Conservation (phyloP, 2,113 vertebrate species). For the Lampris incognitus region DNA sequence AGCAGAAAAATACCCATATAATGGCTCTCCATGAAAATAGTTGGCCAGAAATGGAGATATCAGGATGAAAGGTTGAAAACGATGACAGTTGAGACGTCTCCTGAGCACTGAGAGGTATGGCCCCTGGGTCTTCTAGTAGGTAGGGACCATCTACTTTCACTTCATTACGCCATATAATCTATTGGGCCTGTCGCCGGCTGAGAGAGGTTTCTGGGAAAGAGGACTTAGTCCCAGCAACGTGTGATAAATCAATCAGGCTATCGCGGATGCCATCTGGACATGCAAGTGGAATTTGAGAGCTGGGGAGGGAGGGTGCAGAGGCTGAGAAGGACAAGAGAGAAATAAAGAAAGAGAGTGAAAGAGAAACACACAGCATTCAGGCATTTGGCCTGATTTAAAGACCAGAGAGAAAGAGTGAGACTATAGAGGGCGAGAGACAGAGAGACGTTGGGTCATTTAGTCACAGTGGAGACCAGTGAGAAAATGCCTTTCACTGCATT, state of each 20-base stretch:
- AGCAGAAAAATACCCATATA: constrained; percentile 6
- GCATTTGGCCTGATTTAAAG: no score
- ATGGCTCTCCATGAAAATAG: constrained; percentile 22
- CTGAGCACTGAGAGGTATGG: neutral
- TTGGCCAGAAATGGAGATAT: constrained; percentile 11
- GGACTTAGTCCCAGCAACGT: constrained; percentile 20
- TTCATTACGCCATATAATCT: neutral
- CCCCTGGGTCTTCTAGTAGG: neutral
- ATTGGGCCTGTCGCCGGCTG: neutral
- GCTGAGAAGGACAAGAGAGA: neutral
- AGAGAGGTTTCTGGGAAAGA: constrained; percentile 13
- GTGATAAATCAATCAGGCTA: constrained; percentile 36
- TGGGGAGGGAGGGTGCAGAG: neutral
- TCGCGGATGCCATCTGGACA: constrained; percentile 24
- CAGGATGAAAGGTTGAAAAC: neutral
- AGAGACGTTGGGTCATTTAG: constrained; percentile 4
- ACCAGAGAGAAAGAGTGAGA: neutral
- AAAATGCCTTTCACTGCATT: constrained; percentile 14
- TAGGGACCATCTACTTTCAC: constrained; percentile 4
- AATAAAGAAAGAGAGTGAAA: neutral
- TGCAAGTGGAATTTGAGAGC: constrained; percentile 39
- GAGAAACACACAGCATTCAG: neutral
- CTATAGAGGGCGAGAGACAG: neutral
- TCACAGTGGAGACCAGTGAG: neutral
- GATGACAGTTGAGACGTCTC: constrained; percentile 11